Evolutionary conservation across 2,888 invertebrate species (phyloP), one percentile per base, ranked within the genome.

Genomic region (Cephalotes varians): DNA sequence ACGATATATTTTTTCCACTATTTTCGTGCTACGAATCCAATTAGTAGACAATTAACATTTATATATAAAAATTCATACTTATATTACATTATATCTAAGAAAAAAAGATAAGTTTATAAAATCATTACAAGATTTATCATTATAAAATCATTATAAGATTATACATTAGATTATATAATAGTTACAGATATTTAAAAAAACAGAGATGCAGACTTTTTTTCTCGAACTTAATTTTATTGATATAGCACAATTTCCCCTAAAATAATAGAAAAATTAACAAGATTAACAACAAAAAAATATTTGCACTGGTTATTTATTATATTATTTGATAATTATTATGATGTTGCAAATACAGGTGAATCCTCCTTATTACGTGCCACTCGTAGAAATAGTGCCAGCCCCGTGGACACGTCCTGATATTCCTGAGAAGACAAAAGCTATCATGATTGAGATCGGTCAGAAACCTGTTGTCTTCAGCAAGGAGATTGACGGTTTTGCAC

Each of bases 341-440:
- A 37, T 67, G 4, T 62, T 34, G 12, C 3, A n/a, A 54, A 82
- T 84, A 18, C 83, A 96, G 94, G 98, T 99, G 2, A 99, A 99
- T 94, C 99, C 99, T 6, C 99, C 99, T 0, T 99, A 99, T 94
- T 99, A 98, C 94, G 98, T 99, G 34, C 98, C 99, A 0, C 95
- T 99, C 62, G 98, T 99, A 0, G 99, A 99, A 95, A 96, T 99
- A 18, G 98, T 99, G 0, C 99, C 99, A 0, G 98, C 99, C 0
- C 98, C 98, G 5, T 99, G 98, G 98, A 99, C 99, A 0, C 96
- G 97, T 73, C 96, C 97, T 0, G 97, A 97, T 85, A 96, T 98
- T 12, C 96, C 97, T 0, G 95, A 95, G 64, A 97, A 96, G 93
- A 97, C 98, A 0, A 96, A 97, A 76, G 96, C 95, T 60, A 95